Evolutionary conservation across 2,113 vertebrate genomes (phyloP).

Genomic region (Tichodroma muraria): DNA sequence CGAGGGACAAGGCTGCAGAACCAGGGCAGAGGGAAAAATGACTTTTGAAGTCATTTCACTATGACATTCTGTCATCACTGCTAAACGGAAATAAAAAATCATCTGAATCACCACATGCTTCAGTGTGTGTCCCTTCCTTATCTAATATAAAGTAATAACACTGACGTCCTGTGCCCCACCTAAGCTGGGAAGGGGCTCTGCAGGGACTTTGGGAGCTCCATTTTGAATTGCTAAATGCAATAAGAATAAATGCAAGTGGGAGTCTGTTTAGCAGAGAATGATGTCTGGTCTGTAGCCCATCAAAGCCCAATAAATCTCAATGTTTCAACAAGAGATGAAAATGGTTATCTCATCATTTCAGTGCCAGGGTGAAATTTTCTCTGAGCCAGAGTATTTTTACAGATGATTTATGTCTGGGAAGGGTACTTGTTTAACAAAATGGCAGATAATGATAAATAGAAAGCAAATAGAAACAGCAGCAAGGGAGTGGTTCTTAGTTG

Average conservation of each 20-base stretch:
- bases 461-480: conserved; percentile 72
- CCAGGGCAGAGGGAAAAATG: conserved; percentile 73
- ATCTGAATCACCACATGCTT: conserved; percentile 75
- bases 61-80: conserved; percentile 80
- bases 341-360: conserved; percentile 86
- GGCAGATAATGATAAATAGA: conserved; percentile 79
- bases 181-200: conserved; percentile 70
- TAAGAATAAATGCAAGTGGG: conserved; percentile 91
- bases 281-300: conserved; percentile 88
- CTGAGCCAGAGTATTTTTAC: conserved; percentile 78
- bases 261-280: conserved; percentile 88
- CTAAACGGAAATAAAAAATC: conserved; percentile 82
- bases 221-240: conserved; percentile 81
- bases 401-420: conserved; percentile 77
- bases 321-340: conserved; percentile 88
- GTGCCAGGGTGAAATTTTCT: conserved; percentile 77
- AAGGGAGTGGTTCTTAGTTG: conserved; percentile 66
- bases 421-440: conserved; percentile 79
- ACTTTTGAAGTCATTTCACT: conserved; percentile 78
- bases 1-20: conserved; percentile 70
- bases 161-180: conserved; percentile 71
- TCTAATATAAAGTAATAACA: conserved; percentile 92
- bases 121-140: conserved; percentile 83
- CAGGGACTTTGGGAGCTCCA: conserved; percentile 59
- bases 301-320: conserved; percentile 94